A percentile compares a stretch with the other conserved stretches of the same genome.
Conservation (phyloP, 2,797 vertebrate genomes). For the Chaetophractus vellerosus region DNA sequence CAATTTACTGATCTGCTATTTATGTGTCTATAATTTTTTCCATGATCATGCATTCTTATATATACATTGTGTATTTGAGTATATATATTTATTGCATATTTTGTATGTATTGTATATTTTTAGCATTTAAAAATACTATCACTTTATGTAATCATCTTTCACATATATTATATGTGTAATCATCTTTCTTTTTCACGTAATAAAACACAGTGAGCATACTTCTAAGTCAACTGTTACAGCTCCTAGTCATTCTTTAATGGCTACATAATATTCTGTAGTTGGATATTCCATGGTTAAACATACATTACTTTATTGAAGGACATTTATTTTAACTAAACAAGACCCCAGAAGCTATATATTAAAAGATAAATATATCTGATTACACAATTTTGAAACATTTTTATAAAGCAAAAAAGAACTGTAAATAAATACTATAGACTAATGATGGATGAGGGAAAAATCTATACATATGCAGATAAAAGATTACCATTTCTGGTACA, state of each 20-base stretch:
- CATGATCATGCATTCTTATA: background rate
- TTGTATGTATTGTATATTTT: background rate
- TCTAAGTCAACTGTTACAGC: slow-evolving; percentile 25
- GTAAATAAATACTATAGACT: slow-evolving; percentile 22
- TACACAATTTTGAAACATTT: slow-evolving; percentile 17
- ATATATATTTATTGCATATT: too few relatives aligned
- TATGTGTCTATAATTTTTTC: background rate
- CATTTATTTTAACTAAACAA: slow-evolving; percentile 59
- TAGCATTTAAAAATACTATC: slow-evolving; percentile 10
- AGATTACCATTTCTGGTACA: background rate
- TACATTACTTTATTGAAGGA: slow-evolving; percentile 11
- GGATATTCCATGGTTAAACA: slow-evolving; percentile 51
- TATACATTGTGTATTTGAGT: background rate
- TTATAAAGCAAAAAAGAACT: slow-evolving; percentile 50
- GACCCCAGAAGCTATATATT: background rate
- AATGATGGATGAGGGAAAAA: background rate
- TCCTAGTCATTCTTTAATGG: slow-evolving; percentile 49
- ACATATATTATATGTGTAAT: background rate
- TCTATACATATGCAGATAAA: background rate
- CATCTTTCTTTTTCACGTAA: slow-evolving; percentile 1
- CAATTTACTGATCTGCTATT: background rate
- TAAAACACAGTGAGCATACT: slow-evolving; percentile 1
- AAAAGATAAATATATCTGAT: slow-evolving; percentile 32
- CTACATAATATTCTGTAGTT: background rate
- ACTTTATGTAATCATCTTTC: background rate